Evolutionary conservation across 2,113 vertebrate genomes (phyloP), one percentile per base, ranked within the genome.

Genomic region (Hemichromis elongatus): DNA sequence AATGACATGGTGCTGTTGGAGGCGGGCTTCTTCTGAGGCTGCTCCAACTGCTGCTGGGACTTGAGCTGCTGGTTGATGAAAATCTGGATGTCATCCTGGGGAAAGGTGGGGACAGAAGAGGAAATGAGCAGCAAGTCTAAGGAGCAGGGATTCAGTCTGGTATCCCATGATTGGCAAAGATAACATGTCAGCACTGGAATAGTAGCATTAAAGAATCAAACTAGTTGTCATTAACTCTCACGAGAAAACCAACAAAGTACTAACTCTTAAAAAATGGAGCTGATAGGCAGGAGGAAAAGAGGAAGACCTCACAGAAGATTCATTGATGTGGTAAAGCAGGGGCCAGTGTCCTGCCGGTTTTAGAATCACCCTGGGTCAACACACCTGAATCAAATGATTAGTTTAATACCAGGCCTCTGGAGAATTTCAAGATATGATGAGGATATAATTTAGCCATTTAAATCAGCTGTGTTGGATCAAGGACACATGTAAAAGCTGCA

Each of bases 81-180:
- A 79, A 95, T 88, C 92, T 96, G 96, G 91, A 97, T 96, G 90
- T 97, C 97, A 5, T 97, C 97, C 97, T 97, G 87, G 73, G 24
- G 28, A 89, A 86, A 37, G 63, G 33, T 18, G 70, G 24, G 14
- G 66, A 81, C n/a, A 12, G 30, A 80, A 52, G 70, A 6, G 45
- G 45, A 56, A 75, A 83, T 81, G 21, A 90, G 47, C 42, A 52
- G 18, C 21, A 52, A 18, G 33, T 47, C 21, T 56, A 24, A 88
- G 9, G 52, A 35, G 37, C 35, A 33, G 6, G 2, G n/a, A 40
- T 9, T 75, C n/a, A 55, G 18, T 26, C 40, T 88, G 57, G 30
- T 50, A 26, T 79, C 53, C 47, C 45, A 13, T 75, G 16, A 28
- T 33, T 12, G 45, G 26, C 45, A 75, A 52, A 52, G 24, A 52